Conservation (phyloP, 2,888 invertebrate species). For the Coremacera marginata region DNA sequence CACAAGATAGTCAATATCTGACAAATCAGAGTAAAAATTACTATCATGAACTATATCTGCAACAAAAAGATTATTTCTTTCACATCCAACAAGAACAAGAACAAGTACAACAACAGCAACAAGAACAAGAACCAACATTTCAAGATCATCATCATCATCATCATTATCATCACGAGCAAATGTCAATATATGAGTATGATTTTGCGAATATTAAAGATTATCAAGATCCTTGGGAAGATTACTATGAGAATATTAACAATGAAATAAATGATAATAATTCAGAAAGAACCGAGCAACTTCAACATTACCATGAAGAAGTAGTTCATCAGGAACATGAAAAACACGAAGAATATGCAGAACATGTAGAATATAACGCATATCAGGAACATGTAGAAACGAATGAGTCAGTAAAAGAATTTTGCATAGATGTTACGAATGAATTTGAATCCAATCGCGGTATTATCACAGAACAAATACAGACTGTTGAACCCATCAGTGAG, state of each 20-base stretch:
- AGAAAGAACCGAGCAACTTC: background rate
- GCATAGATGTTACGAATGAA: conserved; percentile 3
- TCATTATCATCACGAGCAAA: conserved; percentile 11
- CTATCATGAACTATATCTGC: conserved; percentile 40
- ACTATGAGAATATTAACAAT: conserved; percentile 72
- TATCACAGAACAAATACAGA: background rate
- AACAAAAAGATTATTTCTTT: conserved; percentile 35
- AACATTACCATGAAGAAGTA: conserved; percentile 3
- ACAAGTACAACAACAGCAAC: background rate
- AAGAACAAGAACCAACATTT: background rate
- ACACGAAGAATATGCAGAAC: no score
- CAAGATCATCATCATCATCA: conserved; percentile 21
- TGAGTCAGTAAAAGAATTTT: background rate
- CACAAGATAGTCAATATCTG: conserved; percentile 38
- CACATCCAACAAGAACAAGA: conserved; percentile 15
- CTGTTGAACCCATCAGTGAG: background rate
- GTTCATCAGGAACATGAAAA: background rate
- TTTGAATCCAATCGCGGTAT: background rate
- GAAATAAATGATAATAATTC: conserved; percentile 34
- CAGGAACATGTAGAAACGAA: background rate
- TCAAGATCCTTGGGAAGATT: conserved; percentile 83
- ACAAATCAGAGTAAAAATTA: conserved; percentile 35
- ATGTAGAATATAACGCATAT: no score
- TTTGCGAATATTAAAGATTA: conserved; percentile 58
- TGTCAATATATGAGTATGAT: conserved; percentile 30